Conservation (phyloP, 2,888 invertebrate genomes). For the Zootermopsis nevadensis region DNA sequence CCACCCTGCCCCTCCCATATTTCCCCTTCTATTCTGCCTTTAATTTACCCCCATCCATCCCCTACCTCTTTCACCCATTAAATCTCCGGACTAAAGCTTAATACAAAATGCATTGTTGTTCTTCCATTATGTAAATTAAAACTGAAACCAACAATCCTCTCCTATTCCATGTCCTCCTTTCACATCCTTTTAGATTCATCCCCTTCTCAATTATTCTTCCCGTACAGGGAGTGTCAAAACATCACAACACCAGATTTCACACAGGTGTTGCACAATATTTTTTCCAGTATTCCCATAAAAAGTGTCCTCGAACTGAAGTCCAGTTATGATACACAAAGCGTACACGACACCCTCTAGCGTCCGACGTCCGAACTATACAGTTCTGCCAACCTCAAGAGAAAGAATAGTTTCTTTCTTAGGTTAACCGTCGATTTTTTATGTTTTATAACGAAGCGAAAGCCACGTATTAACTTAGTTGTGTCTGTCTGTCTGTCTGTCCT, state of each 20-base stretch:
- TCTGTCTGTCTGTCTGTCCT: no score
- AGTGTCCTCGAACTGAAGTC: no score
- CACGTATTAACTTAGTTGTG: no score
- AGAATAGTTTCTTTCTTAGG: no score
- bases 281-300: neutral
- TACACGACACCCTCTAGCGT: no score
- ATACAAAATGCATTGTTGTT: conserved; percentile 67
- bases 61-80: conserved; percentile 62
- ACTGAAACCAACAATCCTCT: conserved; percentile 56
- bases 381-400: no score
- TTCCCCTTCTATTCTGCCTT: conserved; percentile 47
- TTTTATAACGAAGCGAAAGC: no score
- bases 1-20: conserved; percentile 45
- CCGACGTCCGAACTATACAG: no score
- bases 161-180: neutral
- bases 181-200: conserved; percentile 41
- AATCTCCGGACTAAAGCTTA: conserved; percentile 63
- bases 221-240: conserved; percentile 34
- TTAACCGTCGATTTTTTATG: no score
- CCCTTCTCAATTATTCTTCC: conserved; percentile 41
- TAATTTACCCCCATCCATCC: conserved; percentile 50
- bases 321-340: no score
- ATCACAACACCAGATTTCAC: conserved; percentile 26
- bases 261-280: conserved; percentile 11
- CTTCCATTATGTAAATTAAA: conserved; percentile 67